These are phyloP conservation scores for Temnothorax rugatulus DNA, from an alignment of 2,888 invertebrate genomes.

Conservation along the genomic window DNA sequence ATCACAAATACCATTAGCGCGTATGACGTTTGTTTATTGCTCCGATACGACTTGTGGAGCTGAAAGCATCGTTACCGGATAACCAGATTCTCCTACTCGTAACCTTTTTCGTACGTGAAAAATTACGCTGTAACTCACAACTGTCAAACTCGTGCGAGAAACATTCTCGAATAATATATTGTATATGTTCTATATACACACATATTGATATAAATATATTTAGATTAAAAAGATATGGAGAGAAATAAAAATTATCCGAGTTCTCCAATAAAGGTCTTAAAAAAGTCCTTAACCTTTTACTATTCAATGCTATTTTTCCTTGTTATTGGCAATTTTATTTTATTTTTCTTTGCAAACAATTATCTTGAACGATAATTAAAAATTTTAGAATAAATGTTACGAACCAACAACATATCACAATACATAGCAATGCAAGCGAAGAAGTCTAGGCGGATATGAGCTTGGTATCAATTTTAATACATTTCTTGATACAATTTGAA, in stretches of 20 bases:
- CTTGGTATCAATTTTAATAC: neutral
- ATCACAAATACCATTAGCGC: conserved; percentile 10
- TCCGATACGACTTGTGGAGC: neutral
- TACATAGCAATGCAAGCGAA: neutral
- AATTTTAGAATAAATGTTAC: neutral
- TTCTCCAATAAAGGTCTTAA: too few relatives aligned
- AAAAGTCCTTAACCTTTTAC: neutral
- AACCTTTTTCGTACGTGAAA: neutral
- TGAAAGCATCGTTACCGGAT: neutral
- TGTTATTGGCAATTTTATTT: neutral
- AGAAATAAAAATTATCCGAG: neutral
- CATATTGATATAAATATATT: neutral
- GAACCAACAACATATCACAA: neutral
- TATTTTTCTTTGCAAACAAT: neutral
- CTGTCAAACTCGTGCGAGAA: neutral
- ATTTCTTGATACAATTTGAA: neutral
- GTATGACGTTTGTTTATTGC: neutral
- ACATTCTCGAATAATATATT: neutral
- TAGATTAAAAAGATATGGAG: neutral
- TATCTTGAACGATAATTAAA: neutral
- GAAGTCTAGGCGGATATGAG: neutral
- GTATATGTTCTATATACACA: too few relatives aligned
- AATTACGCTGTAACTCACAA: conserved; percentile 2
- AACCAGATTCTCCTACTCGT: neutral
- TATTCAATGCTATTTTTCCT: neutral